phyloP scores from a whole-genome alignment of 2,888 invertebrate genomes.

The Cenopis cana region DNA sequence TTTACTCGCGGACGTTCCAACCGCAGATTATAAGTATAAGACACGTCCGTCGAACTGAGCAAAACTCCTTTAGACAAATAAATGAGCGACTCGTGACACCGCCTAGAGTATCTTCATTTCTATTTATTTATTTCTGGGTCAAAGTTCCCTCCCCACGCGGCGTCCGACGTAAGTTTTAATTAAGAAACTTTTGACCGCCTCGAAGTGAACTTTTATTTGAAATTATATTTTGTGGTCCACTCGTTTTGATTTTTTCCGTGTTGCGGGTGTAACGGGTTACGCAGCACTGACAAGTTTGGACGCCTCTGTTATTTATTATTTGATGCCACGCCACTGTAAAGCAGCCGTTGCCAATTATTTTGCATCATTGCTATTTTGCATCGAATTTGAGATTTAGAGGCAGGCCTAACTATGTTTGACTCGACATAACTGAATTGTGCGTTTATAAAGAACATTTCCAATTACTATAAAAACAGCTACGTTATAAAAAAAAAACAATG shows the following conservation, averaged over 20 bases:
- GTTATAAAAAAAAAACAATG: not conserved
- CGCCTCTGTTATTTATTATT: conserved; percentile 78
- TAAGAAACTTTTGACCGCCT: conserved; percentile 85
- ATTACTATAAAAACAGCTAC: not conserved
- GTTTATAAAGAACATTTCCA: conserved; percentile 2
- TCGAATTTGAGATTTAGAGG: too few relatives aligned
- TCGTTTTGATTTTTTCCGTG: conserved; percentile 75
- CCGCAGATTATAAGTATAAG: conserved; percentile 69
- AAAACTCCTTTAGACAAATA: conserved; percentile 80
- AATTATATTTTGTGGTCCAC: conserved; percentile 82
- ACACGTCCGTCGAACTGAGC: conserved; percentile 75
- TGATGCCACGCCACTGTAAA: conserved; percentile 57
- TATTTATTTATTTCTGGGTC: conserved; percentile 85
- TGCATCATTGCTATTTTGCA: too few relatives aligned
- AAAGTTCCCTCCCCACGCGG: conserved; percentile 77
- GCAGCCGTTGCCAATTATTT: conserved; percentile 31
- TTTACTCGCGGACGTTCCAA: conserved; percentile 48
- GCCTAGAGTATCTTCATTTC: conserved; percentile 66
- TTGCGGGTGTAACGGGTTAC: conserved; percentile 74
- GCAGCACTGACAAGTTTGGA: conserved; percentile 68
- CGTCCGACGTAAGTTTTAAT: conserved; percentile 84
- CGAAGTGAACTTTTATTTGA: conserved; percentile 81
- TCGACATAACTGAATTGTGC: not conserved
- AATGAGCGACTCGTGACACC: conserved; percentile 80
- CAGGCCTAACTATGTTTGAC: not conserved